Evolutionary conservation across 2,888 invertebrate genomes (phyloP), one percentile per base, ranked within the genome.

Genomic region (Ditula angustiorana): DNA sequence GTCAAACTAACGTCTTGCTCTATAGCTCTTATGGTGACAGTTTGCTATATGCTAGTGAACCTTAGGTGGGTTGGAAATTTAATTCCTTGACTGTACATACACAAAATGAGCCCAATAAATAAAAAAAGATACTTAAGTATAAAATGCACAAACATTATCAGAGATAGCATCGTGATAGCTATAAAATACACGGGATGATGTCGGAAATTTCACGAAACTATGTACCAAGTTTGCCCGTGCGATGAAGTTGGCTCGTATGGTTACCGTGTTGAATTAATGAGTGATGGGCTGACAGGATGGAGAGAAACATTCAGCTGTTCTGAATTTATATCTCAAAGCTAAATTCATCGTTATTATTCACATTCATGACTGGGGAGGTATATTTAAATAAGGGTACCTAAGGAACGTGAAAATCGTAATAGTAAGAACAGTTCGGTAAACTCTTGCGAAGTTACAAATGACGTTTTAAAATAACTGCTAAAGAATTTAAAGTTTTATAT

Each of bases 261-360:
- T 26, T 61, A 47, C 61, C 55, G 57, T 35, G 62, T 41, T 62
- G 57, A 63, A 64, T 64, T 53, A 59, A 64, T 64, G 64, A 64
- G 59, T 64, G 64, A 64, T 64, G 49, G 55, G 60, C 49, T 61
- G 53, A 65, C 61, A 49, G 56, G 28, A 30, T 24, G 49, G 35
- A 35, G 30, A 49, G 33, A 47, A 21, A 55, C 30, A 55, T 60
- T 41, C 47, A 30, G 41, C 46, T 46, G n/a, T 33, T 4, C 11
- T 33, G 11, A n/a, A n/a, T 33, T 2, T n/a, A 33, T 33, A 13
- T 0, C 30, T 11, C n/a, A n/a, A 30, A 8, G 10, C 8, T 30
- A 30, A 8, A 5, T 30, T 1, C 4, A 30, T 30, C 1, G 1
- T 3, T 13, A 5, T 13, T 35, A 35, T 35, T 35, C 13, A 13